Percentiles rank a stretch among this genome's conserved stretches.
Evolutionary conservation across 2,888 invertebrate genomes (phyloP).

Genomic region (Drosophila melanosoma): DNA sequence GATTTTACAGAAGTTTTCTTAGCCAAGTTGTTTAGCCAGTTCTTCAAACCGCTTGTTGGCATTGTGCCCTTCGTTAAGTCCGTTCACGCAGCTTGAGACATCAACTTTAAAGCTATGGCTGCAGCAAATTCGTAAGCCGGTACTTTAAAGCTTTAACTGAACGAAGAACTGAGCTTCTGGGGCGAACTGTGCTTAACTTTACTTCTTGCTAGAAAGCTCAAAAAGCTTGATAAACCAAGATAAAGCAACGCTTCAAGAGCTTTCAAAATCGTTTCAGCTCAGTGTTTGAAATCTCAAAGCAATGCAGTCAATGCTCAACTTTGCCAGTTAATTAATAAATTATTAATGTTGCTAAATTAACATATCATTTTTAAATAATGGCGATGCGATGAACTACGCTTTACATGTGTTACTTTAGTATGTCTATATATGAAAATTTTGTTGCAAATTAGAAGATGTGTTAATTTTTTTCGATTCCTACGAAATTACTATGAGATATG

Average conservation of each 20-base stretch:
- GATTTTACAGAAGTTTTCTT: not conserved
- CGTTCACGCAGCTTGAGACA: not conserved
- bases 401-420: not conserved
- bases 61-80: not conserved
- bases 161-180: constrained; percentile 2
- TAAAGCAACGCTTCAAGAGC: not conserved
- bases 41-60: not conserved
- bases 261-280: not conserved
- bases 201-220: not conserved
- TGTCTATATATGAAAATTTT: not conserved
- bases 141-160: not conserved
- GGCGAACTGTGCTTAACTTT: not conserved
- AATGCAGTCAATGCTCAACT: not conserved
- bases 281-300: not conserved
- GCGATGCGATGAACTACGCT: not conserved
- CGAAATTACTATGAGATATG: not conserved
- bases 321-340: not conserved
- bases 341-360: not conserved
- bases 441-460: too few relatives aligned
- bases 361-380: not conserved
- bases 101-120: not conserved
- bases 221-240: not conserved
- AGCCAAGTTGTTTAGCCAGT: not conserved
- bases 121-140: not conserved
- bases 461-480: too few relatives aligned